Conservation (phyloP, 2,113 vertebrate species). For the Pogona vitticeps region DNA sequence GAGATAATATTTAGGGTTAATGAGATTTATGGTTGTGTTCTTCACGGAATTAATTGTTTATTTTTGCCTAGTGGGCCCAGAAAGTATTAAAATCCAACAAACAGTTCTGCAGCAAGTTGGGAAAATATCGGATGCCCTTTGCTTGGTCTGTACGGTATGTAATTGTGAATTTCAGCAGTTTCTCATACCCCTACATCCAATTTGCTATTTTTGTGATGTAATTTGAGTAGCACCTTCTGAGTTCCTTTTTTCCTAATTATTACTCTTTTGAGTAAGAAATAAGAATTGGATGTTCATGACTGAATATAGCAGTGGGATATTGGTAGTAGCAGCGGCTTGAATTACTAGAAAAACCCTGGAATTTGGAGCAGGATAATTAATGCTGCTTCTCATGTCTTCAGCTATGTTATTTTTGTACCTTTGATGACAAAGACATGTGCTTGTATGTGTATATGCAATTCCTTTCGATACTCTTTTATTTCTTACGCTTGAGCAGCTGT, state of each 20-base stretch:
- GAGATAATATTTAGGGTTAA: too few relatives aligned
- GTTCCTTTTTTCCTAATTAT: background rate
- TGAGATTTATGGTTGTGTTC: background rate
- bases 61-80: constrained; percentile 84
- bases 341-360: background rate
- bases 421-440: too few relatives aligned
- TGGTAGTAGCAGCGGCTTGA: background rate
- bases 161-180: background rate
- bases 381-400: too few relatives aligned
- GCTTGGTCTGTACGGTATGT: constrained; percentile 97
- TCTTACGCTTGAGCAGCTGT: background rate
- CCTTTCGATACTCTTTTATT: too few relatives aligned
- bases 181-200: background rate
- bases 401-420: too few relatives aligned
- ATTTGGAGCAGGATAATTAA: too few relatives aligned
- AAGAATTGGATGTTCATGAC: too few relatives aligned
- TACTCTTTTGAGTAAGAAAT: too few relatives aligned
- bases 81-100: constrained; percentile 95
- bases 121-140: constrained; percentile 97
- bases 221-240: background rate
- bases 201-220: background rate
- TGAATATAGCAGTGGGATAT: background rate
- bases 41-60: constrained; percentile 7
- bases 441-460: too few relatives aligned
- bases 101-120: constrained; percentile 94